Percentiles rank a stretch among this genome's conserved stretches.
Evolutionary conservation across 2,797 vertebrate genomes (phyloP).

Genomic region (Tolypeutes matacus): DNA sequence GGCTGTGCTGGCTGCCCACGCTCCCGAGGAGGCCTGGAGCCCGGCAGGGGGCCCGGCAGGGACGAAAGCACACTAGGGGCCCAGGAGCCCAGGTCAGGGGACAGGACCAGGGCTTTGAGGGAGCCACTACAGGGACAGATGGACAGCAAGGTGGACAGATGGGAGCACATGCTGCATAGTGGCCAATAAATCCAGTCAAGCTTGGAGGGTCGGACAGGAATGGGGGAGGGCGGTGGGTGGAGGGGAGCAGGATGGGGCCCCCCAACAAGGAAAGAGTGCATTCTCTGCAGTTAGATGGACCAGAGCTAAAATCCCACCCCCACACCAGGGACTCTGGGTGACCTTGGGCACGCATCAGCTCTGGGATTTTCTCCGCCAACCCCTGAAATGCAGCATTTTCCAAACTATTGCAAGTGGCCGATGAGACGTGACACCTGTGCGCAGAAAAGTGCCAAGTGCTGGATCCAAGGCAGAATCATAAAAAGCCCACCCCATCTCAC

Average conservation of each 20-base stretch:
- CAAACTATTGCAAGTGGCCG: too few species aligned
- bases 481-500: too few species aligned
- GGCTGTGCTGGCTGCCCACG: neutral
- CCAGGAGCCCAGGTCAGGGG: neutral
- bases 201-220: neutral
- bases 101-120: neutral
- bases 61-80: neutral
- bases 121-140: neutral
- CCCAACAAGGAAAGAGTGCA: neutral
- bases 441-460: too few species aligned
- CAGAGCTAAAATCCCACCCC: neutral
- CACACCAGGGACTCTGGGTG: too few species aligned
- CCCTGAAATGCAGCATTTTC: too few species aligned
- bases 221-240: neutral
- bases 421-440: too few species aligned
- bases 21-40: rapidly evolving
- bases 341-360: neutral
- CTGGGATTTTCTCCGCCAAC: neutral
- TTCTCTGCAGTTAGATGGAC: neutral
- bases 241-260: neutral
- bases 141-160: neutral
- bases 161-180: too few species aligned
- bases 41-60: rapidly evolving
- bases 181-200: neutral
- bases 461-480: too few species aligned